Conservation (phyloP, 2,888 invertebrate genomes). For the Phytoseiulus persimilis region DNA sequence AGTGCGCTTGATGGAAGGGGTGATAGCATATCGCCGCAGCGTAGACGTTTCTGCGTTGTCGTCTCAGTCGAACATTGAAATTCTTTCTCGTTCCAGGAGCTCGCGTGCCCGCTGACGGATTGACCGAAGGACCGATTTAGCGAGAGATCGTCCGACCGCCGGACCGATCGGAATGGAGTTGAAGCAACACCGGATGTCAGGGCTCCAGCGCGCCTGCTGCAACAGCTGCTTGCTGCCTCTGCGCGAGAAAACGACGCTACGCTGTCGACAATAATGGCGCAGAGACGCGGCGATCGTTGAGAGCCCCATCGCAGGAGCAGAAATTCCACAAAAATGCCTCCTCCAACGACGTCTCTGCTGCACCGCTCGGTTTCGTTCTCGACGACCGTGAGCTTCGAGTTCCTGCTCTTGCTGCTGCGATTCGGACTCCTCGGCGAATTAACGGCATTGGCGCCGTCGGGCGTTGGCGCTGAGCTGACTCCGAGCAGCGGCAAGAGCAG, state of each 20-base stretch:
- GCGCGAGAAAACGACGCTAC: background rate
- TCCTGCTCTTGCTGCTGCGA: background rate
- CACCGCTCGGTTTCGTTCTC: background rate
- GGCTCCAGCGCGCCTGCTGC: background rate
- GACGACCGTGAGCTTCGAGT: background rate
- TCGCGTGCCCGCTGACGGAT: background rate
- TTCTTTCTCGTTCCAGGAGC: background rate
- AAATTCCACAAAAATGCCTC: background rate
- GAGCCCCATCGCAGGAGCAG: background rate
- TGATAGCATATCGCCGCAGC: background rate
- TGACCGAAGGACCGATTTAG: too few relatives aligned
- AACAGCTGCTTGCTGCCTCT: background rate
- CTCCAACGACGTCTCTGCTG: background rate
- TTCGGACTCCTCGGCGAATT: background rate
- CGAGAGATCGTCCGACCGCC: background rate
- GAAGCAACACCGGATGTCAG: background rate
- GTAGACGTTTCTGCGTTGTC: background rate
- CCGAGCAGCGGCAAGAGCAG: background rate
- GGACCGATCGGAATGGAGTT: background rate
- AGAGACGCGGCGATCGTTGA: background rate
- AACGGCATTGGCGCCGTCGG: background rate
- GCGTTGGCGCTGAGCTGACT: background rate
- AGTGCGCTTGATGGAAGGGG: background rate
- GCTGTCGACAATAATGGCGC: background rate
- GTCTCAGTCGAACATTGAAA: background rate